Conservation (phyloP, 1,140 invertebrate genomes). For the Megalonaias nervosa region DNA sequence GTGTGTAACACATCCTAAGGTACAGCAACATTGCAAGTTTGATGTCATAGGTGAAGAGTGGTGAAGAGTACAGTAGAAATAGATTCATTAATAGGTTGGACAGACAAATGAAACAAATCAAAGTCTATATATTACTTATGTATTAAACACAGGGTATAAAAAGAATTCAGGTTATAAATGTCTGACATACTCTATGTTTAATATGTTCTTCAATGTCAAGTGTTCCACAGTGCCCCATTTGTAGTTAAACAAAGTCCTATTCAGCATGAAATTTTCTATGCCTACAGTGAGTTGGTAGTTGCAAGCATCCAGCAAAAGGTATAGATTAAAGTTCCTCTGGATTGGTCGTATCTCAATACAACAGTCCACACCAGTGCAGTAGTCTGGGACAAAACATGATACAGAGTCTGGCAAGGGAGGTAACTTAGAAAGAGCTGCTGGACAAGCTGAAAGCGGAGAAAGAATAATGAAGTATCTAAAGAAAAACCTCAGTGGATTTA, state of each 20-base stretch:
- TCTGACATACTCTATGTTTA: slow-evolving; percentile 9
- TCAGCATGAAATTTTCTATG: slow-evolving; percentile 32
- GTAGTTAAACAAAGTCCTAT: slow-evolving; percentile 29
- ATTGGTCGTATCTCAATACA: slow-evolving; percentile 27
- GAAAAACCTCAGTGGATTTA: no score
- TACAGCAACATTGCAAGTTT: no score
- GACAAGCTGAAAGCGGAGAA: slow-evolving; percentile 38
- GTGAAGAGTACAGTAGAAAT: no score
- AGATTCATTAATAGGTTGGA: no score
- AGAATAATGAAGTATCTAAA: no score
- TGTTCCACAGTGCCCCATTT: slow-evolving; percentile 27
- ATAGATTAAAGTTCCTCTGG: slow-evolving; percentile 21
- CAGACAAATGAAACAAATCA: no score
- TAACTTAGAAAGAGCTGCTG: slow-evolving; percentile 25
- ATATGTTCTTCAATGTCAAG: slow-evolving; percentile 6
- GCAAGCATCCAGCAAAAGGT: slow-evolving; percentile 28
- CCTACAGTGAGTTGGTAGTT: slow-evolving; percentile 31
- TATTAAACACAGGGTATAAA: no score
- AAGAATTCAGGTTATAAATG: no score
- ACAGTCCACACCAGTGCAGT: slow-evolving; percentile 38
- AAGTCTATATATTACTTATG: no score
- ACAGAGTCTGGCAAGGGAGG: slow-evolving; percentile 15
- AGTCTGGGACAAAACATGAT: slow-evolving; percentile 25
- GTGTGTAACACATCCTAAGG: no score
- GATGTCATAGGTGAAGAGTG: no score